These are phyloP conservation scores for Ladona fulva DNA, from an alignment of 1,140 invertebrate genomes.

Conservation along the genomic window DNA sequence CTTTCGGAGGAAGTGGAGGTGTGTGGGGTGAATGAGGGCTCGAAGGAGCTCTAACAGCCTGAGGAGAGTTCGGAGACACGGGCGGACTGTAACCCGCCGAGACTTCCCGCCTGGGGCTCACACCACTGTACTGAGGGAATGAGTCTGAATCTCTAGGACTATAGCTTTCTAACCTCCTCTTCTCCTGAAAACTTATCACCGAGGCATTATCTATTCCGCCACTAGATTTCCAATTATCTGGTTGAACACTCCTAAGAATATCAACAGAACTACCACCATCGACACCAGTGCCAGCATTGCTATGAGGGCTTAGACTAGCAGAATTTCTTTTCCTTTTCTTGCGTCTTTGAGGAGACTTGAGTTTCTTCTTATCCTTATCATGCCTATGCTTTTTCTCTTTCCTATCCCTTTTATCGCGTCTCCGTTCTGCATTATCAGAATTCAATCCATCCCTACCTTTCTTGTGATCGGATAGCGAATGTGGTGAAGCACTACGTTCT, in stretches of 20 bases:
- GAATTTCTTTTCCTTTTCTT: constrained; percentile 52
- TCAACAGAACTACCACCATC: background rate
- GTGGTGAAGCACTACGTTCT: background rate
- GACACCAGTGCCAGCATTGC: background rate
- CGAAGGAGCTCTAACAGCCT: constrained; percentile 12
- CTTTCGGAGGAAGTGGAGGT: constrained; percentile 44
- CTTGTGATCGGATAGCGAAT: background rate
- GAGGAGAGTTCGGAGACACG: background rate
- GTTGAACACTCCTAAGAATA: background rate
- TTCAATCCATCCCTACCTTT: constrained; percentile 17
- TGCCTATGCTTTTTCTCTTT: constrained; percentile 51
- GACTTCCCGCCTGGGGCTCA: background rate
- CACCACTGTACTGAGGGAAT: background rate
- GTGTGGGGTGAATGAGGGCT: constrained; percentile 39
- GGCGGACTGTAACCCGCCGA: background rate
- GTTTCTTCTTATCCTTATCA: constrained; percentile 56
- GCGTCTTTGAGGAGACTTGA: constrained; percentile 44
- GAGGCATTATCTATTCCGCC: background rate
- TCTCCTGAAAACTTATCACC: background rate
- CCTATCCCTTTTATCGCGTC: constrained; percentile 16
- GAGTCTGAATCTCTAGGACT: background rate
- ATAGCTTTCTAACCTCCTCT: background rate
- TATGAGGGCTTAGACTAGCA: background rate
- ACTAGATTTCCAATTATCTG: background rate
- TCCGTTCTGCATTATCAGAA: background rate